Base-by-base conservation (phyloP, 2,797 vertebrate genomes). In the Bradypus variegatus region DNA sequence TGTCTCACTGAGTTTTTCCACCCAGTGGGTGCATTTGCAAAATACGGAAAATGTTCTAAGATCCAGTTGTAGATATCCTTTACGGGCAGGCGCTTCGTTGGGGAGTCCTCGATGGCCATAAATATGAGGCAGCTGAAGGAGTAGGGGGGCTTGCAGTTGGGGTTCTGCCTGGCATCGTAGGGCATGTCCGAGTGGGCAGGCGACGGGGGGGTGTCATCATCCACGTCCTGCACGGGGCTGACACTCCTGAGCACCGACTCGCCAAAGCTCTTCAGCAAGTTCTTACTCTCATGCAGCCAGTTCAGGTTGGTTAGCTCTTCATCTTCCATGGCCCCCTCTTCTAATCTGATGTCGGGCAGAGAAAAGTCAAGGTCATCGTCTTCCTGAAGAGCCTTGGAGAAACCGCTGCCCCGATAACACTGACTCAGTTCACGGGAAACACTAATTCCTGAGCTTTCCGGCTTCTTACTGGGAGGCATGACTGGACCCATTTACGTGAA, bases 11-110 rank as follows among this genome's bases (percentile, higher is more conserved):
- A 99, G 97, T 99, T 99, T 97, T 99, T 99, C 99, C 99, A 99
- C 96, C 99, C 99, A 90, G 99, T 99, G n/a, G 99, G 99, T 78
- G 99, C 99, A 0, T 98, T 99, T 86, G 98, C 98, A 97, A 99
- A 99, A 98, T 99, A 99, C 0, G 99, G 99, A 96, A 99, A 99
- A 97, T 99, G 99, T 98, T 99, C 98, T 97, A 99, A 98, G 97
- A 99, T 99, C 99, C 99, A 99, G 97, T 98, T 98, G 97, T 99
- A 99, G 97, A 99, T 99, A 97, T 99, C 99, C 98, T 99, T 99
- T 85, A 99, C 99, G 0, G 99, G 99, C 96, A 99, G 98, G 95
- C 98, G 97, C 97, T 99, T 99, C 96, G 98, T 98, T 1, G 99
- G 98, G 16, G 99, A 99, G 76, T 99, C 98, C 97, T 99, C 99